Percentiles rank a stretch among this genome's conserved stretches.
Conservation (phyloP, 1,140 invertebrate genomes). For the Popillia japonica region DNA sequence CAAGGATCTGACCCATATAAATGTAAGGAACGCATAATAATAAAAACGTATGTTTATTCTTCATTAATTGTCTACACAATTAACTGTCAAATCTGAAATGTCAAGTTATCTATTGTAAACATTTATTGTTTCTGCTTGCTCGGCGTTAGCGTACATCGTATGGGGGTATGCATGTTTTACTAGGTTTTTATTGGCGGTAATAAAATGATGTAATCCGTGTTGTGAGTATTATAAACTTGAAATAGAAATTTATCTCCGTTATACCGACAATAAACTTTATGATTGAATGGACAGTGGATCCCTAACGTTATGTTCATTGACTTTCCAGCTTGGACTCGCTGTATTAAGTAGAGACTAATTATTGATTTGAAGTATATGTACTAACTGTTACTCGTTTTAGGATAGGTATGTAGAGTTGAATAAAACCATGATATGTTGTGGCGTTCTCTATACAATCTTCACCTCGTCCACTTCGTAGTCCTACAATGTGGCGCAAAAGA, state of each 20-base stretch:
- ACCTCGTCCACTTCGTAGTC: no score
- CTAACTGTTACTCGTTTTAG: no score
- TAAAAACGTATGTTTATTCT: slow-evolving; percentile 3
- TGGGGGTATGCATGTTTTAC: slow-evolving; percentile 9
- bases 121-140: slow-evolving; percentile 7
- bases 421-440: no score
- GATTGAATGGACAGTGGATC: slow-evolving; percentile 16
- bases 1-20: neutral
- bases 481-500: no score
- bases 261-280: slow-evolving; percentile 20
- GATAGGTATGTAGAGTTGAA: no score
- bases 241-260: slow-evolving; percentile 21
- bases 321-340: neutral
- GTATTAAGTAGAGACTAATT: neutral
- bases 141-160: neutral
- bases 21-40: neutral
- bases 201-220: slow-evolving; percentile 33
- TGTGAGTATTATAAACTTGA: slow-evolving; percentile 3
- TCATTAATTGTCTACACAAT: neutral
- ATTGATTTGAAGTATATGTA: slow-evolving; percentile 6
- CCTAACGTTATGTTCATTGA: neutral
- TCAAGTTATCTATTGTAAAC: slow-evolving; percentile 3
- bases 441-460: no score
- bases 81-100: slow-evolving; percentile 11
- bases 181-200: slow-evolving; percentile 20